Conservation (phyloP, 2,797 vertebrate species). For the Cryptoprocta ferox region DNA sequence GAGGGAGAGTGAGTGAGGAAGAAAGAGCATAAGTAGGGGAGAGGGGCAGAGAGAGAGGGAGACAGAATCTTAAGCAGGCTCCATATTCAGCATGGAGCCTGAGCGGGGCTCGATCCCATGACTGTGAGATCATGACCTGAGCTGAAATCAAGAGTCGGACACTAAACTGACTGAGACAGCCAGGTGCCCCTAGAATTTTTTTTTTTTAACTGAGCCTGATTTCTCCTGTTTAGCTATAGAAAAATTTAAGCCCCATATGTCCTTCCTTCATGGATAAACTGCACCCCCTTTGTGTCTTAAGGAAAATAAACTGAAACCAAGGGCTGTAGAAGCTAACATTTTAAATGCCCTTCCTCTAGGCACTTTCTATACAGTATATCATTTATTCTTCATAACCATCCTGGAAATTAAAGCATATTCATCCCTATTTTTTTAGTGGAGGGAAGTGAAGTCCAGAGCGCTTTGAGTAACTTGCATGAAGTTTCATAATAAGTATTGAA, state of each 20-base stretch:
- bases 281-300: neutral
- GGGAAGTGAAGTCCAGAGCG: neutral
- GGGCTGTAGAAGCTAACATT: neutral
- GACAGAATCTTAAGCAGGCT: too few species aligned
- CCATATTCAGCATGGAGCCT: too few species aligned
- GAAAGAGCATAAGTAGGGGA: too few species aligned
- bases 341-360: neutral
- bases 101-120: too few species aligned
- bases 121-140: too few species aligned
- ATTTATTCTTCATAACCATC: neutral
- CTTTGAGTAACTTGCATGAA: neutral
- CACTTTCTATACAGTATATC: neutral
- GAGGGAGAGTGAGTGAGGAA: too few species aligned
- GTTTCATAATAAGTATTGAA: neutral
- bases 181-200: neutral
- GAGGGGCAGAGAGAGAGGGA: too few species aligned
- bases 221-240: neutral
- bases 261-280: neutral
- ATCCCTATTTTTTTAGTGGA: neutral
- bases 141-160: too few species aligned
- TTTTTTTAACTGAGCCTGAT: neutral
- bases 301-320: neutral
- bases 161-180: too few species aligned
- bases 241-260: neutral
- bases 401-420: conserved; percentile 14